Conservation (phyloP, 2,888 invertebrate genomes). For the Plemyria rubiginata region DNA sequence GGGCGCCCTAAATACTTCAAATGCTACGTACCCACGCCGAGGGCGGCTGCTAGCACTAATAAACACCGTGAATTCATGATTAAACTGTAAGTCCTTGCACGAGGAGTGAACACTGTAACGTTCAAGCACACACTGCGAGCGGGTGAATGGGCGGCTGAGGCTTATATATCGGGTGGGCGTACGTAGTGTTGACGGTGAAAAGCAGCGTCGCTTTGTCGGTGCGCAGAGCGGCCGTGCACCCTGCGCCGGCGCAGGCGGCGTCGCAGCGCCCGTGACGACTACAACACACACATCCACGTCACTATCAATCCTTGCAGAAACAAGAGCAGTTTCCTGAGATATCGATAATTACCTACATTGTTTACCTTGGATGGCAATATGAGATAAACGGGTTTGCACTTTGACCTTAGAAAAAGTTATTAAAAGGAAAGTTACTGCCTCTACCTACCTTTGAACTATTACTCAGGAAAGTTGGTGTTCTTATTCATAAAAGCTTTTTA, state of each 20-base stretch:
- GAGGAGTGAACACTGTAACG: slow-evolving; percentile 81
- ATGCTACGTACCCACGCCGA: slow-evolving; percentile 88
- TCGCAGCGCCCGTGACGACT: slow-evolving; percentile 38
- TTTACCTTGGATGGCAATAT: slow-evolving; percentile 9
- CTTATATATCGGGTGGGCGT: slow-evolving; percentile 82
- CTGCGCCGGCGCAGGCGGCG: slow-evolving; percentile 43
- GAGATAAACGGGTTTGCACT: slow-evolving; percentile 12
- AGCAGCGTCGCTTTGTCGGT: slow-evolving; percentile 66
- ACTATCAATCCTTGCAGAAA: slow-evolving; percentile 4
- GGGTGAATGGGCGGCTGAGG: slow-evolving; percentile 82
- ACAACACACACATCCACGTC: slow-evolving; percentile 36
- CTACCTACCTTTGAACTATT: background rate
- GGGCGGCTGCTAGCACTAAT: slow-evolving; percentile 86
- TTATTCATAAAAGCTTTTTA: background rate
- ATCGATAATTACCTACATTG: background rate
- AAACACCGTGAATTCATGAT: slow-evolving; percentile 84
- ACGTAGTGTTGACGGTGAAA: slow-evolving; percentile 73
- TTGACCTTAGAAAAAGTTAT: slow-evolving; percentile 20
- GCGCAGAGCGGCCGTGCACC: slow-evolving; percentile 59
- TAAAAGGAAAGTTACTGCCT: slow-evolving; percentile 22
- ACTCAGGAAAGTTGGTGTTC: background rate
- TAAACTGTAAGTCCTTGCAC: slow-evolving; percentile 80
- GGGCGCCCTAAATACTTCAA: slow-evolving; percentile 77
- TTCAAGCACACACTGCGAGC: slow-evolving; percentile 83
- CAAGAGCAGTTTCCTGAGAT: background rate